Conservation (phyloP, 2,888 invertebrate species). For the Neoaliturus tenellus region DNA sequence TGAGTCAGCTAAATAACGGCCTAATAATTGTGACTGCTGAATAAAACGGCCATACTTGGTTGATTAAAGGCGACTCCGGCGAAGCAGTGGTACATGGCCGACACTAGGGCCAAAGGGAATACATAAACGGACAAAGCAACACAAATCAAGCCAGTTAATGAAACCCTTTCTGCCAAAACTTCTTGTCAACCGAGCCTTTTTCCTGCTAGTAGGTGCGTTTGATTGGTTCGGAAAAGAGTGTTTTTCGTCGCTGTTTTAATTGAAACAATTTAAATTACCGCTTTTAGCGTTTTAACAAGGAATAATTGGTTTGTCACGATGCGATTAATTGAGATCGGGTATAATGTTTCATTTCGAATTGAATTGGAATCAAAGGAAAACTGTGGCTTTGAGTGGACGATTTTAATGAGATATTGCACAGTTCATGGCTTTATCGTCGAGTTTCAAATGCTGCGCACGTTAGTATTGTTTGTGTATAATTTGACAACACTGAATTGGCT, state of each 20-base stretch:
- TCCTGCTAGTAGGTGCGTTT: neutral
- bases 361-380: slow-evolving; percentile 27
- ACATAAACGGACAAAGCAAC: slow-evolving; percentile 28
- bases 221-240: neutral
- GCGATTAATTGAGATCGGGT: slow-evolving; percentile 2
- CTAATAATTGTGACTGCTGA: slow-evolving; percentile 1
- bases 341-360: neutral
- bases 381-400: neutral
- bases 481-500: too few relatives aligned
- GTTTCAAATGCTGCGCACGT: neutral
- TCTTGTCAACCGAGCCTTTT: slow-evolving; percentile 16
- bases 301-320: slow-evolving; percentile 4
- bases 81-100: slow-evolving; percentile 4
- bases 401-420: neutral
- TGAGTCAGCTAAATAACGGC: neutral
- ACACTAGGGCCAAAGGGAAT: slow-evolving; percentile 28
- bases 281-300: neutral
- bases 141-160: slow-evolving; percentile 30
- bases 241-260: slow-evolving; percentile 1
- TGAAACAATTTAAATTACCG: slow-evolving; percentile 31
- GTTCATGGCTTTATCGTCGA: neutral
- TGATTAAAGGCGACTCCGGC: slow-evolving; percentile 20
- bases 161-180: slow-evolving; percentile 34
- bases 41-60: slow-evolving; percentile 17
- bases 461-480: too few relatives aligned